Percentiles rank a stretch among this genome's conserved stretches.
Evolutionary conservation across 1,140 invertebrate species (phyloP).

Genomic region (Elysia chlorotica): DNA sequence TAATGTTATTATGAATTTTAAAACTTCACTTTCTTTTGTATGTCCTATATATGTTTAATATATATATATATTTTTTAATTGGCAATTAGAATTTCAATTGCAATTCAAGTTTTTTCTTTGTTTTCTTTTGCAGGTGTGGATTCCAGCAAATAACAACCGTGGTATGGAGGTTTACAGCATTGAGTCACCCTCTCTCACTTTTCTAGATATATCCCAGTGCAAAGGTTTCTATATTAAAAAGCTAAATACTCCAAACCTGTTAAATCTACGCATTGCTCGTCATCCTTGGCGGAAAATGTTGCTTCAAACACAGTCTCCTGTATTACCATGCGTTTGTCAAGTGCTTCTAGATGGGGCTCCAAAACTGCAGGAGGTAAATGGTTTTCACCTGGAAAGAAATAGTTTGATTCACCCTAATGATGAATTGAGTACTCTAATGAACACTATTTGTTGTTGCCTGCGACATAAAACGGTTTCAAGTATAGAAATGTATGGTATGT

Average conservation of each 20-base stretch:
- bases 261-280: neutral
- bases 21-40: too few relatives aligned
- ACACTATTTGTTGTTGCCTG: conserved; percentile 10
- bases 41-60: neutral
- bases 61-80: neutral
- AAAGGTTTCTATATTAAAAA: conserved; percentile 11
- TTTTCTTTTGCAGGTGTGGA: conserved; percentile 11
- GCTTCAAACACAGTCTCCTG: neutral
- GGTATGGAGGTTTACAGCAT: neutral
- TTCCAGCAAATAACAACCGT: conserved; percentile 2
- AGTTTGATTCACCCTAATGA: neutral
- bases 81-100: neutral
- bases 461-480: conserved; percentile 1
- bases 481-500: conserved; percentile 22
- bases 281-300: neutral
- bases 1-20: too few relatives aligned
- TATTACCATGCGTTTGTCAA: conserved; percentile 8
- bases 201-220: conserved; percentile 15
- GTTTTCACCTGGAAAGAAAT: neutral
- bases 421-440: conserved; percentile 1
- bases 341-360: conserved; percentile 14
- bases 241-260: conserved; percentile 7
- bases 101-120: neutral
- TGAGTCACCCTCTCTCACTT: conserved; percentile 7
- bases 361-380: conserved; percentile 10